A percentile compares a stretch with the other conserved stretches of the same genome.
Conservation (phyloP, 2,113 vertebrate genomes). For the Amphiprion ocellaris region DNA sequence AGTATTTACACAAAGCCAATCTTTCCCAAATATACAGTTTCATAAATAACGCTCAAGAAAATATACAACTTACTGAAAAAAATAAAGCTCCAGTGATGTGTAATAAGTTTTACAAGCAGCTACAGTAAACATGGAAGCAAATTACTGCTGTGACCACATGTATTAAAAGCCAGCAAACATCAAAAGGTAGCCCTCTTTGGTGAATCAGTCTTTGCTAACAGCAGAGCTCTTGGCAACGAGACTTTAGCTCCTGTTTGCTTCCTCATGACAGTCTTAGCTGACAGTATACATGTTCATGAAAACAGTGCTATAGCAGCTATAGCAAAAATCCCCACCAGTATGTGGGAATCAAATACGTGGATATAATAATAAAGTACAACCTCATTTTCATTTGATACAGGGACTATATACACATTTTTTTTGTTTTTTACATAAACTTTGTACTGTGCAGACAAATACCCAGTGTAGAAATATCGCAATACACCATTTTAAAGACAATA, state of each 20-base stretch:
- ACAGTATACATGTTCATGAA: slow-evolving; percentile 25
- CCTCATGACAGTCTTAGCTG: slow-evolving; percentile 20
- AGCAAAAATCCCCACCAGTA: slow-evolving; percentile 34
- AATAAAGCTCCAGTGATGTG: slow-evolving; percentile 76
- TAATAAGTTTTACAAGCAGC: slow-evolving; percentile 59
- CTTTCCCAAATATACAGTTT: slow-evolving; percentile 66
- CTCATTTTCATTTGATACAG: slow-evolving; percentile 30
- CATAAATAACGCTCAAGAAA: slow-evolving; percentile 78
- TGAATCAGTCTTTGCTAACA: slow-evolving; percentile 24
- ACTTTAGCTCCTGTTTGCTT: slow-evolving; percentile 7
- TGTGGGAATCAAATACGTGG: slow-evolving; percentile 26
- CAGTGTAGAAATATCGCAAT: slow-evolving; percentile 69
- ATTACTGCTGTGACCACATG: slow-evolving; percentile 29
- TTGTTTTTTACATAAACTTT: slow-evolving; percentile 52
- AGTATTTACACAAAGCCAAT: slow-evolving; percentile 65
- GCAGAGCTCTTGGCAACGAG: not conserved
- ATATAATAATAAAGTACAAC: slow-evolving; percentile 19
- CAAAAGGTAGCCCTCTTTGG: slow-evolving; percentile 68
- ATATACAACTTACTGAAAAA: slow-evolving; percentile 63
- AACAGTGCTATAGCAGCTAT: slow-evolving; percentile 28
- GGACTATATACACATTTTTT: slow-evolving; percentile 41
- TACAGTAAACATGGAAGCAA: slow-evolving; percentile 51
- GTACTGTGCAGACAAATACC: slow-evolving; percentile 50
- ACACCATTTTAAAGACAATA: slow-evolving; percentile 43
- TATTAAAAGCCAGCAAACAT: slow-evolving; percentile 37